Base-by-base conservation (phyloP, 92 coral and sea anemone species). In the Meandrina meandrites region DNA sequence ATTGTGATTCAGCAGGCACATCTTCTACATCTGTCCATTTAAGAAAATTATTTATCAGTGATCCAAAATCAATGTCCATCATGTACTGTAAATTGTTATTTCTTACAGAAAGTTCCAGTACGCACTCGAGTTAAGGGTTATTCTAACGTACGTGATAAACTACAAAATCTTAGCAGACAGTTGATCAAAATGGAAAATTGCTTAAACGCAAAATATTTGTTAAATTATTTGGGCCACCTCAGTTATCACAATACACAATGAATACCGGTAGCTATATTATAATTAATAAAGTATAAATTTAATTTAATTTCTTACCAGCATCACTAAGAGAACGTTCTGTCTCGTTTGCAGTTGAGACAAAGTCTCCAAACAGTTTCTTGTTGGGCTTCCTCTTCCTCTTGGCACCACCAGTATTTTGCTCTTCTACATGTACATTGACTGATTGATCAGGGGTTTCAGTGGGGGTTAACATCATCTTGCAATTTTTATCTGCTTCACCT, bases 381-480 rank as follows among this genome's bases (percentile, higher is more conserved):
- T 74, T 78, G 64, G 64, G 15, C 13, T 54, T 78, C 64, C 64
- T 50, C 58, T 78, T 78, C 67, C 64, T 78, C n/a, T 51, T 78
- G 8, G 77, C 16, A 32, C 75, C 1, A 58, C 82, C 70, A 54
- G 69, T 60, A 31, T 16, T 60, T 60, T 81, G 84, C 84, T 60
- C 62, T 62, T 36, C 75, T n/a, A n/a, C n/a, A n/a, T n/a, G n/a
- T 7, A 8, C 75, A 80, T 31, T 80, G 54, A 62, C 56, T 62
- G 84, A 56, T 79, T 56, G 77, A 16, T 81, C 85, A 35, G 85
- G 77, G 45, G 85, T 50, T 22, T n/a, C n/a, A n/a, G n/a, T n/a
- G n/a, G n/a, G n/a, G n/a, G n/a, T n/a, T n/a, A n/a, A n/a, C n/a
- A 81, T 66, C 16, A 15, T 40, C 60, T 81, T 81, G 77, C 75